Base-by-base conservation (phyloP, 2,888 invertebrate species). In the Digitonthophagus gazella region DNA sequence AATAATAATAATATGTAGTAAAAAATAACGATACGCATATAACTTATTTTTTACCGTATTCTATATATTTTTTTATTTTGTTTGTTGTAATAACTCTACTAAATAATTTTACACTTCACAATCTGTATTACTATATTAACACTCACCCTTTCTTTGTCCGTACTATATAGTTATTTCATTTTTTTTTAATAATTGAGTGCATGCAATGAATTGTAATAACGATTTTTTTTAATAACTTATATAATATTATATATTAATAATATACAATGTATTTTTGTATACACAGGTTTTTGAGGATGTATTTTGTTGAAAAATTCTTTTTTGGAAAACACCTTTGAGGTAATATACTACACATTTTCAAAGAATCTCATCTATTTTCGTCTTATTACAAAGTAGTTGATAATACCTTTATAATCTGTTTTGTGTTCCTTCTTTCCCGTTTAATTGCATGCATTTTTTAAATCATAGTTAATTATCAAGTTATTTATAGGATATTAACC, bases 261-360 rank as follows among this genome's bases (percentile, higher is more conserved):
- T 61, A 61, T 61, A 19, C 61, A 61, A 61, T 61, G 20, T 61
- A 61, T 61, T 61, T 61, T 61, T 61, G 61, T 16, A 61, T 61
- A 61, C 61, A 61, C 61, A 61, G 61, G 19, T 61, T 61, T 61
- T 61, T 61, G 20, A 61, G 16, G 61, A 61, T 61, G 61, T 61
- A 61, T n/a, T 61, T 61, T 61, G 61, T 61, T 61, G 61, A 61
- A n/a, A n/a, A 61, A 16, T 61, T 61, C 18, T 58, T 58, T 58
- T 61, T 61, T 61, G 15, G 61, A 61, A n/a, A n/a, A 61, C 61
- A 19, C 61, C 61, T 61, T 61, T 61, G 18, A 61, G 61, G 61
- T 61, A 61, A 61, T 61, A 61, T 61, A 61, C 20, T 61, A 61
- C 15, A 61, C 61, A 61, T 61, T 61, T 61, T 61, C 61, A 61